A percentile compares a stretch with the other conserved stretches of the same genome.
Conservation (phyloP, 2,888 invertebrate species). For the Lasioglossum morio region DNA sequence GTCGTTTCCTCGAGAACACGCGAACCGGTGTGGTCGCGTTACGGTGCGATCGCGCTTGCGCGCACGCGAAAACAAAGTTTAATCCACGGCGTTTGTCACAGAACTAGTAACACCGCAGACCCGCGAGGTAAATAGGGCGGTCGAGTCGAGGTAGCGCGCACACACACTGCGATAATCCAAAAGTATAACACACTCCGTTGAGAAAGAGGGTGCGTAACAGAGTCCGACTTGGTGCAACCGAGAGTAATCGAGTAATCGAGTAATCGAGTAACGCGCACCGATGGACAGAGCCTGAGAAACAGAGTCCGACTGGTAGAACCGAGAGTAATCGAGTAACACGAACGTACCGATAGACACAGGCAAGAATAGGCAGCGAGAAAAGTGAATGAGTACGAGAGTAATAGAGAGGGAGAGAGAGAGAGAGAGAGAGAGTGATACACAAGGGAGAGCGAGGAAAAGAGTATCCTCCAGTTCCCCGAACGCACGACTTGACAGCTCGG, state of each 20-base stretch:
- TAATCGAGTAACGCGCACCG: background rate
- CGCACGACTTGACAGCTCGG: conserved; percentile 78
- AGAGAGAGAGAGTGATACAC: background rate
- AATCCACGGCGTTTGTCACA: conserved; percentile 25
- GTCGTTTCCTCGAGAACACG: conserved; percentile 35
- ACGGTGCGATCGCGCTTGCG: conserved; percentile 35
- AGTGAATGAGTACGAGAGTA: background rate
- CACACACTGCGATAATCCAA: conserved; percentile 52
- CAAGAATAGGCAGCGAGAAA: too few relatives aligned
- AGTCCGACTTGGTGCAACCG: conserved; percentile 5
- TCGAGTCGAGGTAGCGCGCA: conserved; percentile 36
- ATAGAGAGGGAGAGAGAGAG: background rate
- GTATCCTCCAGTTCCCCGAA: conserved; percentile 31
- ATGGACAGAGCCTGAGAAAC: background rate
- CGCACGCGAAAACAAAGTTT: conserved; percentile 24
- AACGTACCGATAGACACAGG: background rate
- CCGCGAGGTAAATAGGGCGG: conserved; percentile 23
- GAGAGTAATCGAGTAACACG: background rate
- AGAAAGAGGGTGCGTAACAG: conserved; percentile 12
- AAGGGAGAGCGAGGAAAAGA: conserved; percentile 13
- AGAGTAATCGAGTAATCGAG: background rate
- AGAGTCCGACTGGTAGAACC: background rate
- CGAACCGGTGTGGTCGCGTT: conserved; percentile 29
- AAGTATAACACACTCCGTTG: conserved; percentile 21
- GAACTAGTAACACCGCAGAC: conserved; percentile 17